Evolutionary conservation across 2,888 invertebrate species (phyloP), one percentile per base, ranked within the genome.

Genomic region (Aspidiotus destructor): DNA sequence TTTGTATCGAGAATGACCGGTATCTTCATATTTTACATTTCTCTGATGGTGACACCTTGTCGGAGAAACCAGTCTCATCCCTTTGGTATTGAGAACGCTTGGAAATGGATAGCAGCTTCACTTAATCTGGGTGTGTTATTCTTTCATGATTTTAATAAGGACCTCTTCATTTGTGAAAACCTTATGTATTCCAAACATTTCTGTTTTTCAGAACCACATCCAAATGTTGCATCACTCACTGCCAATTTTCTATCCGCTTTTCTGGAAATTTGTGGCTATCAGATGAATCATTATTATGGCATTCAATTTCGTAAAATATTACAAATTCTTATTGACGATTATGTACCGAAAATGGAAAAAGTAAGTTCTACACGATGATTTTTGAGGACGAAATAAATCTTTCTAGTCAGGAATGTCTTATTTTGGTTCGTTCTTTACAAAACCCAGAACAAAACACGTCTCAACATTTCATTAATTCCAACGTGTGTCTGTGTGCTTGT

Each of bases 21-120:
- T 16, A 82, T 91, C 63, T 86, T 89, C 75, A 81, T 87, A 71
- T 80, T 95, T 0, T 88, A 86, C 76, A 86, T 88, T 72, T 88
- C 94, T 6, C 85, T 94, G 57, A 83, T 91, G 76, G 83, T 90
- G 41, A 83, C 88, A 0, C 69, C 71, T 10, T 70, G 72, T 28
- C 72, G 71, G n/a, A 63, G 71, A 1, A 69, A 68, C 41, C 53
- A 62, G 52, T 85, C 86, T 74, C 67, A 67, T 41, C 67, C 67
- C 9, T 57, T 60, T 17, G 85, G 86, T 0, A 75, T 92, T 41
- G 79, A 81, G 60, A 80, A 86, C 76, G 91, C 85, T 2, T 95
- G 94, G 94, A 82, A 82, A 71, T 95, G 92, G 92, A 75, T 94
- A 17, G 82, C 87, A 0, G 84, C 87, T 17, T 83, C 88, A 69